Evolutionary conservation across 2,113 vertebrate genomes (phyloP), one percentile per base, ranked within the genome.

Genomic region (Argyrosomus japonicus): DNA sequence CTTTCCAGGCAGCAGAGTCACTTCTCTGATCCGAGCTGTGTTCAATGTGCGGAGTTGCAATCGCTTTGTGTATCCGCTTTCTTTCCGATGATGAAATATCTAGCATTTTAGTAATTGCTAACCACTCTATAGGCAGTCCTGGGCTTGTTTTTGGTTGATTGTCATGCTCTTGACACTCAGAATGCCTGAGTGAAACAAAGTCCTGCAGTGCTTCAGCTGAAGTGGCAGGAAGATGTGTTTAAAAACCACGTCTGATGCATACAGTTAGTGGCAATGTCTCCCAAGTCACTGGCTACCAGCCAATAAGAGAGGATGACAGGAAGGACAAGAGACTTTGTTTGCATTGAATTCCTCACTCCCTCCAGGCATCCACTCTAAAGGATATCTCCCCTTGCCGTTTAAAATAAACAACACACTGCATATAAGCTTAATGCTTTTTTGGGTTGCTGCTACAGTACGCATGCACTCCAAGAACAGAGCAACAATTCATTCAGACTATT

Each of bases 1-100:
- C 84, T 88, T 72, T 91, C 89, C 89, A 87, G 73, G 81, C 77
- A 58, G 65, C 12, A 47, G 85, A 89, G 79, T 80, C 77, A 57
- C 69, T 83, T 76, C 72, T 84, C 67, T 68, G 58, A 69, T 84
- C 67, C 61, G 58, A 69, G 70, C 79, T 68, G 75, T 27, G 68
- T 75, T 90, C 78, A 64, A 18, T 27, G 61, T 74, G 84, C 64
- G 18, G 56, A 72, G 75, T 21, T 77, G 75, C 68, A 23, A 53
- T 60, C 10, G 56, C 72, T 68, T 61, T 4, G 69, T 19, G 71
- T 71, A 64, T 86, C 75, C 6, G 40, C 62, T 81, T 67, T 62
- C 54, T 76, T 81, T 27, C 51, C 53, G 14, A 67, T 64, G 57
- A 75, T 67, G 19, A 80, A 56, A 62, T 54, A 73, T 60, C 56